Percentiles rank a stretch among this genome's conserved stretches.
phyloP scores from a whole-genome alignment of 2,888 invertebrate genomes.

The Steinernema hermaphroditum region DNA sequence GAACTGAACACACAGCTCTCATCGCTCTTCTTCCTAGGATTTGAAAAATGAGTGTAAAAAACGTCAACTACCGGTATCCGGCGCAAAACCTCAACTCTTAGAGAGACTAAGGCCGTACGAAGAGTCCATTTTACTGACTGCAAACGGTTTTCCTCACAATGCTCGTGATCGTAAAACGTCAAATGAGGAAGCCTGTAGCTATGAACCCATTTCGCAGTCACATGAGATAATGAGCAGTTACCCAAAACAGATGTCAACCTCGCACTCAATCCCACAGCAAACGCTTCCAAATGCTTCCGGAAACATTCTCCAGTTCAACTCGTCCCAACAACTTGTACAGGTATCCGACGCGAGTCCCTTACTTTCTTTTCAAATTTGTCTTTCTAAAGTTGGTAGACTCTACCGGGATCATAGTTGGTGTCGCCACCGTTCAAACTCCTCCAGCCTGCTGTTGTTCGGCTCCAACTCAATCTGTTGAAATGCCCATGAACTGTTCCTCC shows the following conservation, averaged over 20 bases:
- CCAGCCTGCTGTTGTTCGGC: slow-evolving; percentile 1
- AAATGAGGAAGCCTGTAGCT: neutral
- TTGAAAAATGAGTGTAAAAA: slow-evolving; percentile 84
- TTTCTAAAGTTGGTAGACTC: slow-evolving; percentile 46
- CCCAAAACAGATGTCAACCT: neutral
- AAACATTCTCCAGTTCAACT: slow-evolving; percentile 15
- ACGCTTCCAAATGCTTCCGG: neutral
- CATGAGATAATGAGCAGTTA: neutral
- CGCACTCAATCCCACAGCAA: neutral
- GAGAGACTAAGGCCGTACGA: slow-evolving; percentile 79
- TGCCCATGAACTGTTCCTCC: neutral
- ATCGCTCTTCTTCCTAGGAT: slow-evolving; percentile 36
- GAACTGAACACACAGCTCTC: neutral
- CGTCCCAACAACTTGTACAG: slow-evolving; percentile 33
- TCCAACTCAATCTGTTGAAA: neutral
- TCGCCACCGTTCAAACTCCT: slow-evolving; percentile 39
- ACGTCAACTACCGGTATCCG: slow-evolving; percentile 86
- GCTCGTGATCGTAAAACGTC: neutral
- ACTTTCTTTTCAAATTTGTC: too few species aligned
- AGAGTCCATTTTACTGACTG: slow-evolving; percentile 61
- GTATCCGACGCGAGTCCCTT: too few species aligned
- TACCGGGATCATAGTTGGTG: slow-evolving; percentile 42
- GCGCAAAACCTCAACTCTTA: slow-evolving; percentile 87
- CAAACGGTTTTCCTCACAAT: neutral
- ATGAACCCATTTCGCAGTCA: neutral